These are phyloP conservation scores for Morbakka virulenta DNA, from an alignment of 30 jellyfish, hydroid and myxozoan species.

Conservation along the genomic window DNA sequence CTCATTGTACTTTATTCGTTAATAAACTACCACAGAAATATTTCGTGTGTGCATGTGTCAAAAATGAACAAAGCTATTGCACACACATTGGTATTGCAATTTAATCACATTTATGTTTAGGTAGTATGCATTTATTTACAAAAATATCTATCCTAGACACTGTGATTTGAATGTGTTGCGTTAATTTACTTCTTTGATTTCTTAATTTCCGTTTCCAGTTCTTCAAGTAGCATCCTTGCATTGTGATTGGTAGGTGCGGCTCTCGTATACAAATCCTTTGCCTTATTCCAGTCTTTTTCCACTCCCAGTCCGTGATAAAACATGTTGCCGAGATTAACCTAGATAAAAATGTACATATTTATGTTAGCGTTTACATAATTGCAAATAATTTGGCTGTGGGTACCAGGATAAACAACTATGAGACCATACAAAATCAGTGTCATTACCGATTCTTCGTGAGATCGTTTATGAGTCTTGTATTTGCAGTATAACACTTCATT, in stretches of 20 bases:
- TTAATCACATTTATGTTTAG: no score
- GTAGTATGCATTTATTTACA: no score
- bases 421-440: background rate
- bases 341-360: background rate
- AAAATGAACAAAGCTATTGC: no score
- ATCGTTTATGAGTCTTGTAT: no score
- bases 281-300: slow-evolving; percentile 64
- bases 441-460: background rate
- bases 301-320: slow-evolving; percentile 90
- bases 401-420: background rate
- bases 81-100: no score
- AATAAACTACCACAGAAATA: no score
- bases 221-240: slow-evolving; percentile 85
- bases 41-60: no score
- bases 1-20: no score
- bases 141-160: no score
- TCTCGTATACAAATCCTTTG: slow-evolving; percentile 44
- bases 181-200: background rate
- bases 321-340: slow-evolving; percentile 94
- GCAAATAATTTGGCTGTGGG: background rate
- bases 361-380: background rate
- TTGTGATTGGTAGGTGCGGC: slow-evolving; percentile 92
- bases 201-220: slow-evolving; percentile 74
- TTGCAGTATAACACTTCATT: no score
- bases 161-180: no score